Evolutionary conservation across 2,797 vertebrate genomes (phyloP).

Genomic region (Silurus lanzhouensis): DNA sequence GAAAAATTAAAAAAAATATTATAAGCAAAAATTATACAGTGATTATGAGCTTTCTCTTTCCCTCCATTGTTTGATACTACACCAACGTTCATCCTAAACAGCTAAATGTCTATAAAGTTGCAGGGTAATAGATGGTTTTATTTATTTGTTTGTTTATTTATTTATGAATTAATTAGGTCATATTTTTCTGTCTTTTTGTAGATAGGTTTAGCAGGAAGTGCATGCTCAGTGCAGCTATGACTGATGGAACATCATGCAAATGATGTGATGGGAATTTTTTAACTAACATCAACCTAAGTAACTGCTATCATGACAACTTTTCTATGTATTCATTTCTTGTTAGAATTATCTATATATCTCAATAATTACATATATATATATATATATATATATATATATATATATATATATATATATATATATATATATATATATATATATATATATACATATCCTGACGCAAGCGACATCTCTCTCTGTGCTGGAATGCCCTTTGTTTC

Average conservation of each 20-base stretch:
- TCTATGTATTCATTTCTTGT: neutral
- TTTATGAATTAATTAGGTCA: too few species aligned
- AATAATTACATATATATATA: too few species aligned
- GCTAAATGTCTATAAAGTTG: constrained; percentile 23
- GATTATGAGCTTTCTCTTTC: neutral
- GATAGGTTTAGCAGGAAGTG: constrained; percentile 28
- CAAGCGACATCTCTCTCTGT: neutral
- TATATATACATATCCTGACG: neutral
- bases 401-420: too few species aligned
- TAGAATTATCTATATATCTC: neutral
- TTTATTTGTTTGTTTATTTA: too few species aligned
- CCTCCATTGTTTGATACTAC: neutral
- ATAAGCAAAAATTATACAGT: neutral
- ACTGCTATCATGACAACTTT: neutral
- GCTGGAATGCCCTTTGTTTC: constrained; percentile 13
- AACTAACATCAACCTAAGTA: neutral
- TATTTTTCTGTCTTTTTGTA: constrained; percentile 20
- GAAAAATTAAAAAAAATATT: neutral
- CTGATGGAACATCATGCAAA: constrained; percentile 28
- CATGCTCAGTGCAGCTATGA: neutral
- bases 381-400: too few species aligned
- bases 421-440: too few species aligned
- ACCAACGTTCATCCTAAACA: neutral
- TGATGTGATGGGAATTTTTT: constrained; percentile 3
- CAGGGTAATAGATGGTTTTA: neutral